Evolutionary conservation across 30 jellyfish, hydroid and myxozoan species (phyloP).

Genomic region (Mastigias papua): DNA sequence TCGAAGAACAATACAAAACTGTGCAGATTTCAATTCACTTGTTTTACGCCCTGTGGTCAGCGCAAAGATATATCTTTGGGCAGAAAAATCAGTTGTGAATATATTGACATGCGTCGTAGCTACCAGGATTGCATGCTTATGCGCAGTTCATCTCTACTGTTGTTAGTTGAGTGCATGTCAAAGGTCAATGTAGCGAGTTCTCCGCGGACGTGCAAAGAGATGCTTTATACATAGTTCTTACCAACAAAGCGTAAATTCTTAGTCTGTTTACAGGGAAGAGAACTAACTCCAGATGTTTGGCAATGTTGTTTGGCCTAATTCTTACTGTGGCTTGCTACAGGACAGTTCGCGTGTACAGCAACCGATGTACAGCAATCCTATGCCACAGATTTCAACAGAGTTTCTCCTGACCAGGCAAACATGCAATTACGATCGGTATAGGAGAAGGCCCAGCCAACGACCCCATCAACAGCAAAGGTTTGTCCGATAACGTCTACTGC

Average conservation of each 20-base stretch:
- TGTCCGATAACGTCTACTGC: neutral
- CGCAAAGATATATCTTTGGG: constrained; percentile 23
- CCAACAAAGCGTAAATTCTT: neutral
- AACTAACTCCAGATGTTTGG: constrained; percentile 49
- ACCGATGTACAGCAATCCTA: constrained; percentile 64
- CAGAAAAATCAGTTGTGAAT: constrained; percentile 44
- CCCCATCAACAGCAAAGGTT: constrained; percentile 64
- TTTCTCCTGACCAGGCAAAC: constrained; percentile 67
- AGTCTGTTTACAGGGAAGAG: neutral
- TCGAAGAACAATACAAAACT: constrained; percentile 32
- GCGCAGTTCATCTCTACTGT: constrained; percentile 71
- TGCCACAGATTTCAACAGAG: constrained; percentile 73
- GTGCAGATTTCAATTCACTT: constrained; percentile 42
- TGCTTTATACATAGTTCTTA: neutral
- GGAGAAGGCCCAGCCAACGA: constrained; percentile 71
- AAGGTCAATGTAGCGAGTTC: constrained; percentile 68
- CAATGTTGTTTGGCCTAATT: constrained; percentile 68
- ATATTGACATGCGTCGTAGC: constrained; percentile 68
- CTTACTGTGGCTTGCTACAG: constrained; percentile 60
- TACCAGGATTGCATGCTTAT: constrained; percentile 40
- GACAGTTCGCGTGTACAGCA: constrained; percentile 76
- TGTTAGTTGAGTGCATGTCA: constrained; percentile 60
- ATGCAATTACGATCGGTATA: constrained; percentile 61
- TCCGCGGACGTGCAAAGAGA: constrained; percentile 58
- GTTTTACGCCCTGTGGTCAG: constrained; percentile 46